Conservation (phyloP, 1,140 invertebrate species). For the Eumeta japonica region DNA sequence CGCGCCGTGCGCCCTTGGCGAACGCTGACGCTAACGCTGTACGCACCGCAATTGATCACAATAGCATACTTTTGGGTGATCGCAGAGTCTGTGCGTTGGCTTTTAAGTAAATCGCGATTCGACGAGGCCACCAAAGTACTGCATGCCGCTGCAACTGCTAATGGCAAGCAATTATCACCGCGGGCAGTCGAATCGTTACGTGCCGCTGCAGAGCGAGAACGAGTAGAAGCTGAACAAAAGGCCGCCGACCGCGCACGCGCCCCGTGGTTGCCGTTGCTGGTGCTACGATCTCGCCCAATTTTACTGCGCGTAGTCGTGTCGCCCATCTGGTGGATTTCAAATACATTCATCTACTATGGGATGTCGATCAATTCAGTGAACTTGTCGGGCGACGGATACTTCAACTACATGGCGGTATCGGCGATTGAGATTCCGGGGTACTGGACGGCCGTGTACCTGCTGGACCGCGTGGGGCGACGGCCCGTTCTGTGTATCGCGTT, state of each 20-base stretch:
- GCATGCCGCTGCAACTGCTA: conserved; percentile 63
- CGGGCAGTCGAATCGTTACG: conserved; percentile 48
- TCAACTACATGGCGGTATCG: conserved; percentile 67
- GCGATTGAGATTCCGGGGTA: conserved; percentile 72
- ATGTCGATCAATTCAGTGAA: conserved; percentile 65
- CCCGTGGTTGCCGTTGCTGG: conserved; percentile 49
- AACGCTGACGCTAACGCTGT: conserved; percentile 64
- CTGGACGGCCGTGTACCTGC: conserved; percentile 48
- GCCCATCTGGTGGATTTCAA: conserved; percentile 70
- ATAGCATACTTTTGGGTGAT: conserved; percentile 63
- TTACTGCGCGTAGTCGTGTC: conserved; percentile 63
- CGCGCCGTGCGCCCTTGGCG: conserved; percentile 73
- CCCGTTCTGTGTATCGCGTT: conserved; percentile 71
- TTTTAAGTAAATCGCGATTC: conserved; percentile 71
- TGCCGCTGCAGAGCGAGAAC: conserved; percentile 22
- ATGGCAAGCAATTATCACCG: conserved; percentile 56
- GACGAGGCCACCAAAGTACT: conserved; percentile 65
- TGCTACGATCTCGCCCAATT: conserved; percentile 59
- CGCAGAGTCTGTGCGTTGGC: conserved; percentile 72
- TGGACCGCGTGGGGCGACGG: conserved; percentile 39
- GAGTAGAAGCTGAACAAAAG: conserved; percentile 19
- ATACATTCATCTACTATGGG: conserved; percentile 68
- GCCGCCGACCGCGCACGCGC: conserved; percentile 13
- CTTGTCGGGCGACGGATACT: conserved; percentile 64
- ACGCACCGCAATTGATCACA: conserved; percentile 65